These are phyloP conservation scores for Agapostemon virescens DNA, from an alignment of 2,888 invertebrate species.

Conservation along the genomic window DNA sequence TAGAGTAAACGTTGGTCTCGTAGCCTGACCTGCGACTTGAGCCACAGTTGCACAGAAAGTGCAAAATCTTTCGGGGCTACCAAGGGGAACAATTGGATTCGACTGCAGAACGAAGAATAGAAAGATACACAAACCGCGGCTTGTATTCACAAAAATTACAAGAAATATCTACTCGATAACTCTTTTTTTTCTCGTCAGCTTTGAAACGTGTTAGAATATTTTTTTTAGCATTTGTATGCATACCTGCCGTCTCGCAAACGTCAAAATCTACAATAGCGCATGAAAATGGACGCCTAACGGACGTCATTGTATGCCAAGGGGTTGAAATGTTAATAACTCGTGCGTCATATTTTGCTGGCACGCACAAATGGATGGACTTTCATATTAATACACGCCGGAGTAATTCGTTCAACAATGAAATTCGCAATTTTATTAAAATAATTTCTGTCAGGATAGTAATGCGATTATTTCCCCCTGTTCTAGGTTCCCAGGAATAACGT, in stretches of 20 bases:
- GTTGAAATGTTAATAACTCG: too few species aligned
- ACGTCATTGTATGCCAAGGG: too few species aligned
- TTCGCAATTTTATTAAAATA: neutral
- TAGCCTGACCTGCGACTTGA: neutral
- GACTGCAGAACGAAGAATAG: neutral
- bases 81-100: neutral
- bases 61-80: slow-evolving; percentile 16
- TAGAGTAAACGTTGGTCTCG: slow-evolving; percentile 41
- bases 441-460: neutral
- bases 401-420: neutral
- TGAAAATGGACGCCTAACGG: too few species aligned
- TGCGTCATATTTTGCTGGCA: too few species aligned
- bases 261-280: too few species aligned
- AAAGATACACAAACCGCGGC: slow-evolving; percentile 1
- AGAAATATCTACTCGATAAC: neutral
- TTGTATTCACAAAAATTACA: slow-evolving; percentile 8
- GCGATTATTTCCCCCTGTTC: neutral
- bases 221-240: neutral
- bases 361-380: too few species aligned
- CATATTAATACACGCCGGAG: neutral
- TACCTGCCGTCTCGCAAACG: too few species aligned
- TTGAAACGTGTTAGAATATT: neutral
- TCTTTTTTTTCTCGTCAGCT: neutral
- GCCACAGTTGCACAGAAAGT: slow-evolving; percentile 23
- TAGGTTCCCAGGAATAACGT: slow-evolving; percentile 9